Conservation (phyloP, 1,140 invertebrate species). For the Solenopsis invicta region DNA sequence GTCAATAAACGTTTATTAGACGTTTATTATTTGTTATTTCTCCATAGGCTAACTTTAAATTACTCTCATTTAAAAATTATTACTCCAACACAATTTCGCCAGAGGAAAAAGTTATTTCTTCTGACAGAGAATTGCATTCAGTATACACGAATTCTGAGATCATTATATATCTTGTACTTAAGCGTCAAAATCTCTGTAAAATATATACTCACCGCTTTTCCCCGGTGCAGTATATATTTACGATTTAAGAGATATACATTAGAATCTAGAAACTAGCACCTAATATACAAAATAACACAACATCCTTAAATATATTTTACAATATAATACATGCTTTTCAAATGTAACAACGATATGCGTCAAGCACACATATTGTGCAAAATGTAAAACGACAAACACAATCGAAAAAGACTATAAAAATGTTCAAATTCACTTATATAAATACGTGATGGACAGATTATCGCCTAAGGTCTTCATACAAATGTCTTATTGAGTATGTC, state of each 20-base stretch:
- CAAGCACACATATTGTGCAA: constrained; percentile 42
- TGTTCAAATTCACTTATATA: constrained; percentile 37
- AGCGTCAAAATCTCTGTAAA: constrained; percentile 22
- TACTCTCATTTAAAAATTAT: not conserved
- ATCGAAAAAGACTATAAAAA: constrained; percentile 27
- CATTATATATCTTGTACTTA: constrained; percentile 13
- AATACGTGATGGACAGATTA: constrained; percentile 17
- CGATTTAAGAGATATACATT: constrained; percentile 14
- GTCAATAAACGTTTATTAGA: too few relatives aligned
- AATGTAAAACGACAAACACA: constrained; percentile 46
- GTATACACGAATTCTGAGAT: not conserved
- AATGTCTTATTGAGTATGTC: not conserved
- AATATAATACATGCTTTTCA: constrained; percentile 52
- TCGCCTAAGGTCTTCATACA: not conserved
- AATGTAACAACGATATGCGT: constrained; percentile 25
- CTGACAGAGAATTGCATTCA: not conserved
- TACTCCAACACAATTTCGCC: not conserved
- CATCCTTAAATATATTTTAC: constrained; percentile 58
- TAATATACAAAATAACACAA: constrained; percentile 24
- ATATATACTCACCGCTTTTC: constrained; percentile 14
- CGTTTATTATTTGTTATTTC: too few relatives aligned
- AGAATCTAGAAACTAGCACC: constrained; percentile 28
- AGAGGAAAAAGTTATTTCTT: not conserved
- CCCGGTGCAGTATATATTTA: constrained; percentile 10
- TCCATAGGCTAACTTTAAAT: not conserved